Percentiles rank a stretch among this genome's conserved stretches.
Evolutionary conservation across 2,113 vertebrate species (phyloP).

Genomic region (Hippocampus abdominalis): DNA sequence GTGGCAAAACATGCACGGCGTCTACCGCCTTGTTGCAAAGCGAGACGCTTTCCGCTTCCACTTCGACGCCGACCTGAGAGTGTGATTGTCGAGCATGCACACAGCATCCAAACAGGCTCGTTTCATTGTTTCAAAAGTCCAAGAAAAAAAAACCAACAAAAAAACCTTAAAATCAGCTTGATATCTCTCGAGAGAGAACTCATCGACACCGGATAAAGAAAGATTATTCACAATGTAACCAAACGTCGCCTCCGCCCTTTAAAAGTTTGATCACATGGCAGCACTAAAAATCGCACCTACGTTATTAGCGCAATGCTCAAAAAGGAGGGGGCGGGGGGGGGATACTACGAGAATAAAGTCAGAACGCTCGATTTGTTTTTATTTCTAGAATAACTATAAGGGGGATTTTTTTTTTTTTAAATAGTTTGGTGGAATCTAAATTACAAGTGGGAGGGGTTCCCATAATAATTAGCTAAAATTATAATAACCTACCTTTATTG

Average conservation of each 20-base stretch:
- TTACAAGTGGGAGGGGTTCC: no score
- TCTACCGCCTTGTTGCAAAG: slow-evolving; percentile 50
- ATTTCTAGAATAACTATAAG: no score
- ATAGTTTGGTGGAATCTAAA: no score
- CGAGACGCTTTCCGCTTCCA: slow-evolving; percentile 28
- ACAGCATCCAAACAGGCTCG: slow-evolving; percentile 53
- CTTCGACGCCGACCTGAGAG: slow-evolving; percentile 58
- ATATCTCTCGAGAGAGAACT: not conserved
- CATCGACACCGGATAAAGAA: not conserved
- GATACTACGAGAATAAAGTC: no score
- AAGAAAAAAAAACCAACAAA: slow-evolving; percentile 5
- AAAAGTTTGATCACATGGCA: slow-evolving; percentile 61
- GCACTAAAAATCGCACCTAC: slow-evolving; percentile 47
- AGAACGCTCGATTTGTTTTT: no score
- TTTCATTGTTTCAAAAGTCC: slow-evolving; percentile 17
- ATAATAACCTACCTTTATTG: no score
- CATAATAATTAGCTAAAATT: no score
- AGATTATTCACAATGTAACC: slow-evolving; percentile 27
- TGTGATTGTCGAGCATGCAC: slow-evolving; percentile 74
- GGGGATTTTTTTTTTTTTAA: no score
- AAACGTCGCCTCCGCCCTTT: slow-evolving; percentile 55
- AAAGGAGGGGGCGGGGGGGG: slow-evolving; percentile 6
- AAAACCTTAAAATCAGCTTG: not conserved
- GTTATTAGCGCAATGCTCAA: slow-evolving; percentile 16
- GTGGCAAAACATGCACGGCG: slow-evolving; percentile 37